Base-by-base conservation (phyloP, 2,797 vertebrate species). In the Oreonectes daqikongensis region DNA sequence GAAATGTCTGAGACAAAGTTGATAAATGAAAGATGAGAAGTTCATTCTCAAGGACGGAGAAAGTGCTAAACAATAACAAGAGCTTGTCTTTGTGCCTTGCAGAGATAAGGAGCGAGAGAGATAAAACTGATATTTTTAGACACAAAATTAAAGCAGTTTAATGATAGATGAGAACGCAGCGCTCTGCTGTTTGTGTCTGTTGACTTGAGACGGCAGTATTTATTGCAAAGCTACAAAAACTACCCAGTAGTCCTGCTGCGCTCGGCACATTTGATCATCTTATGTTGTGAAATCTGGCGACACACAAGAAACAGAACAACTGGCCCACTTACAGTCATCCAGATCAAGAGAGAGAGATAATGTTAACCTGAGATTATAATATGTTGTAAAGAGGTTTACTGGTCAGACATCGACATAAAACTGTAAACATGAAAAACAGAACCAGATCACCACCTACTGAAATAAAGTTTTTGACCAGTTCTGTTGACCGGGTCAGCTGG, bases 241-340 rank as follows among this genome's bases (percentile, higher is more conserved):
- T n/a, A n/a, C 20, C 40, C 20, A 7, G 2, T 5, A 6, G 30
- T 48, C 28, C 14, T 48, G 57, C 70, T 24, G 70, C 5, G 26
- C 69, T 72, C 42, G 2, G 57, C 57, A 72, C 22, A 46, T 63
- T 32, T 50, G 2, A 8, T 22, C 4, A 10, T 22, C 69, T 63
- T 63, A 28, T 72, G 70, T 61, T 61, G 28, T 32, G 57, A 61
- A 61, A 72, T 61, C 57, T 72, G 55, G n/a, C 70, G 48, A 48
- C 11, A 18, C 28, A 60, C 15, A 60, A 32, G 30, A 32, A 32
- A 32, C 15, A 32, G 22, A 74, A 74, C 64, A 73, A 61, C 67
- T 74, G 75, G 57, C 75, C 69, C 64, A 64, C 57, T 73, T 73
- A 64, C 50, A 73, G 64, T 77, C 65, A 30, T n/a, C 11, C 2